Evolutionary conservation across 2,888 invertebrate genomes (phyloP).

Genomic region (Drosophila subsilvestris): DNA sequence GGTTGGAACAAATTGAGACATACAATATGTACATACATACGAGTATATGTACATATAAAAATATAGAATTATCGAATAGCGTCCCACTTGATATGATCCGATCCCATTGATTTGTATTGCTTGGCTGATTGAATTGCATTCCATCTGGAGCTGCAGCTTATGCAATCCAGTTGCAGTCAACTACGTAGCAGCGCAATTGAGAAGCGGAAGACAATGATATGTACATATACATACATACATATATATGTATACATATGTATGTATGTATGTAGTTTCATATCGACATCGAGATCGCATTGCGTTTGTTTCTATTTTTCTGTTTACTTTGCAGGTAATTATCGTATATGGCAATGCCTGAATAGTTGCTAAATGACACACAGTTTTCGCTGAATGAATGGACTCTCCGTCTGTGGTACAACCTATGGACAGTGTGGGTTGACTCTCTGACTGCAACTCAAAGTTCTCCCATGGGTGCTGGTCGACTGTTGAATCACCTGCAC

Average conservation of each 20-base stretch:
- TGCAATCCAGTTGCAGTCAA: conserved; percentile 27
- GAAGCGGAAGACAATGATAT: conserved; percentile 41
- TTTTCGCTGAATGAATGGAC: conserved; percentile 35
- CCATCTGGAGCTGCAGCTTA: conserved; percentile 8
- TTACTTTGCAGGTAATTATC: conserved; percentile 35
- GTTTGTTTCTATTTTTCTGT: conserved; percentile 6
- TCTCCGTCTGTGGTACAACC: conserved; percentile 1
- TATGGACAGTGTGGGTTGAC: conserved; percentile 12
- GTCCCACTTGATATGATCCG: neutral
- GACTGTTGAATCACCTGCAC: neutral
- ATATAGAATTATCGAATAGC: neutral
- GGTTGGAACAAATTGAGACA: neutral
- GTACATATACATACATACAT: too few species aligned
- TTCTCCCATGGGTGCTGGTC: conserved; percentile 16
- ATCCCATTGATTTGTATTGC: neutral
- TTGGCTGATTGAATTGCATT: neutral
- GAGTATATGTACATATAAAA: neutral
- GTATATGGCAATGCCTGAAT: conserved; percentile 32
- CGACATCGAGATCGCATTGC: conserved; percentile 36
- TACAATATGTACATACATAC: neutral
- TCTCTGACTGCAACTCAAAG: conserved; percentile 16
- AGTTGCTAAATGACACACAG: conserved; percentile 38
- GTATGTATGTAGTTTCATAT: conserved; percentile 14
- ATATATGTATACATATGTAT: too few species aligned
- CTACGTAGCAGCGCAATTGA: conserved; percentile 39